Evolutionary conservation across 2,797 vertebrate species (phyloP), one percentile per base, ranked within the genome.

Genomic region (Luscinia luscinia): DNA sequence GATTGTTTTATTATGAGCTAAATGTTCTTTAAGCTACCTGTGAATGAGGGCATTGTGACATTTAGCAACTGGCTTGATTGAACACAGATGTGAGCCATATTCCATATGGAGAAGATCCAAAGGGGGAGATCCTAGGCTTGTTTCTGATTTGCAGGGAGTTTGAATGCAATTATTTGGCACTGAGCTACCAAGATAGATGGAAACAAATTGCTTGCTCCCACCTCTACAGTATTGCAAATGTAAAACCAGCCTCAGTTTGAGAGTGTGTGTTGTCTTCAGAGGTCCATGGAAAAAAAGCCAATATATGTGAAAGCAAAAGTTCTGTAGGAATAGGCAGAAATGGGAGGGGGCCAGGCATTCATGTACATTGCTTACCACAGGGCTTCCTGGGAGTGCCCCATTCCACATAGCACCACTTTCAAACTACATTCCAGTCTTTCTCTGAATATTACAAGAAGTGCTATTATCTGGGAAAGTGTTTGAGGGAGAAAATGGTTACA

Each of bases 11-110:
- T 97, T 97, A 95, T 93, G 96, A 95, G 96, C 93, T 97, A 97
- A 97, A 96, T 96, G 75, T 93, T 97, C 96, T 95, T 96, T 97
- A 93, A 84, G 96, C 96, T 97, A 98, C 97, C 97, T 98, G 98
- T 97, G 97, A 98, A 98, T 97, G 97, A 98, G 95, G 93, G 95
- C 96, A 96, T 97, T 97, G 97, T 98, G 97, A 97, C 97, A 97
- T 97, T 96, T 97, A 96, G 97, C 96, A 97, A 92, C 95, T 90
- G 95, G 89, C 91, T 93, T 97, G 97, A 98, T 97, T 96, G 86
- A 97, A 98, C 90, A 43, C 98, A 97, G 97, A 98, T 98, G 98
- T 97, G 96, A 96, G 81, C 95, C 83, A 43, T 92, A 74, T 97
- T 94, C 96, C 96, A 93, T 83, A 81, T 95, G 97, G 95, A 91